These are phyloP conservation scores for Orchestia grillus DNA, from an alignment of 1,140 invertebrate species.

Conservation along the genomic window DNA sequence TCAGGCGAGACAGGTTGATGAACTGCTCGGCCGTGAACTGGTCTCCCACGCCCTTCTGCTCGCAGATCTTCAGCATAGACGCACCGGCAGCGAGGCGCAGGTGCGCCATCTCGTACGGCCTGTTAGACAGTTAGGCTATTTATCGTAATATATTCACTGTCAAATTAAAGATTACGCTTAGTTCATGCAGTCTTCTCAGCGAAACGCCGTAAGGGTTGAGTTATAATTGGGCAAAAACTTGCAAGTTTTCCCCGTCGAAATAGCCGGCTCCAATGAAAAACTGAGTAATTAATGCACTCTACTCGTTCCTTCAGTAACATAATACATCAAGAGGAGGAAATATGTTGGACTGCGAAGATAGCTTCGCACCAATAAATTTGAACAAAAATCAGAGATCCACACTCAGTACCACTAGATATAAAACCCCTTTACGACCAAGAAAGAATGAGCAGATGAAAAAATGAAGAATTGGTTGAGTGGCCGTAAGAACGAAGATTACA, in stretches of 20 bases:
- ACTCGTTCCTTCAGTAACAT: not conserved
- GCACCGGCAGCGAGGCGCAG: constrained; percentile 90
- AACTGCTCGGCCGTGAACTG: constrained; percentile 95
- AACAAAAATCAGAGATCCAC: not conserved
- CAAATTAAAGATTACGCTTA: no score
- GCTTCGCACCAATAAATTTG: not conserved
- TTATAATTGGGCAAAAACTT: not conserved
- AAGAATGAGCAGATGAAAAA: no score
- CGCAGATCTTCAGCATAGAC: constrained; percentile 96
- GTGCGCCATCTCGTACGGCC: constrained; percentile 93
- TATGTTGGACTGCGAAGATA: not conserved
- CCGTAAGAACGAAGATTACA: no score
- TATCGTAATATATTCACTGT: no score
- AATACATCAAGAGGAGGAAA: not conserved
- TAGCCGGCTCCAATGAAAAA: not conserved
- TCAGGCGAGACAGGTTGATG: constrained; percentile 90
- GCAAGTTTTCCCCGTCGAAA: not conserved
- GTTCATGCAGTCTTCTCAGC: not conserved
- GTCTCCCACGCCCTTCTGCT: constrained; percentile 95
- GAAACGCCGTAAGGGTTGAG: not conserved
- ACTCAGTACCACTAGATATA: no score
- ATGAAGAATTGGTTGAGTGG: no score
- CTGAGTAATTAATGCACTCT: not conserved
- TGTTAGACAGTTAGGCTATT: constrained; percentile 71
- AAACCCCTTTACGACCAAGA: no score